A percentile compares a stretch with the other conserved stretches of the same genome.
These are phyloP conservation scores for Caenorhabditis parvicauda DNA, from an alignment of 2,888 invertebrate species.

Conservation along the genomic window DNA sequence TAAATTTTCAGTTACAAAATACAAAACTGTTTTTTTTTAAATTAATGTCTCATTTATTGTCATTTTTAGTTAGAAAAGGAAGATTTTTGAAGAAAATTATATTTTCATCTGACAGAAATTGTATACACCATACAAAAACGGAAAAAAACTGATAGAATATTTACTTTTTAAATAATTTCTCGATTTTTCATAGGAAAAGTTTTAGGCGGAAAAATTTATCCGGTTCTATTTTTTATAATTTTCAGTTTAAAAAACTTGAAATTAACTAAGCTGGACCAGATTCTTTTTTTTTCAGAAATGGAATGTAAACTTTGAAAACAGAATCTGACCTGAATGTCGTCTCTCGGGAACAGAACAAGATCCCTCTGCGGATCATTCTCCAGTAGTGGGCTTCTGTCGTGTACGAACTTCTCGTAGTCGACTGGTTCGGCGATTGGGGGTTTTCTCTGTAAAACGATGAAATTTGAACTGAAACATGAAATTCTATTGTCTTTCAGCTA, in stretches of 20 bases:
- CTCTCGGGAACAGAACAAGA: constrained; percentile 57
- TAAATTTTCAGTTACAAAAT: not conserved
- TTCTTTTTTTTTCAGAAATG: too few relatives aligned
- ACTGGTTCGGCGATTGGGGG: constrained; percentile 52
- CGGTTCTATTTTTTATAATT: too few relatives aligned
- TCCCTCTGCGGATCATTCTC: constrained; percentile 59
- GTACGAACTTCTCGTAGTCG: constrained; percentile 58
- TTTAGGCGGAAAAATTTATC: too few relatives aligned
- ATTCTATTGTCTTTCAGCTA: too few relatives aligned
- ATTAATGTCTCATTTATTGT: not conserved
- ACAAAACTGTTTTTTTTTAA: not conserved
- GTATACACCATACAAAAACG: not conserved
- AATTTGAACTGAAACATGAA: too few relatives aligned
- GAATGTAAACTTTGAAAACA: too few relatives aligned
- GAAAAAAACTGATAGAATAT: too few relatives aligned
- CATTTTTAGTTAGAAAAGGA: not conserved
- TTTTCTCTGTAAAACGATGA: constrained; percentile 39
- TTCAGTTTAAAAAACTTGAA: too few relatives aligned
- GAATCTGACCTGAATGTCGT: constrained; percentile 60
- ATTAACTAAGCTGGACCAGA: too few relatives aligned
- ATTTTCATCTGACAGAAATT: not conserved
- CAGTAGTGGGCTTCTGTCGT: constrained; percentile 52
- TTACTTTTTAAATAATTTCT: too few relatives aligned
- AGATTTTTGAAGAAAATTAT: not conserved
- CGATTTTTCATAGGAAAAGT: too few relatives aligned